These are phyloP conservation scores for Tridacna crocea DNA, from an alignment of 2,888 invertebrate genomes.

Conservation along the genomic window DNA sequence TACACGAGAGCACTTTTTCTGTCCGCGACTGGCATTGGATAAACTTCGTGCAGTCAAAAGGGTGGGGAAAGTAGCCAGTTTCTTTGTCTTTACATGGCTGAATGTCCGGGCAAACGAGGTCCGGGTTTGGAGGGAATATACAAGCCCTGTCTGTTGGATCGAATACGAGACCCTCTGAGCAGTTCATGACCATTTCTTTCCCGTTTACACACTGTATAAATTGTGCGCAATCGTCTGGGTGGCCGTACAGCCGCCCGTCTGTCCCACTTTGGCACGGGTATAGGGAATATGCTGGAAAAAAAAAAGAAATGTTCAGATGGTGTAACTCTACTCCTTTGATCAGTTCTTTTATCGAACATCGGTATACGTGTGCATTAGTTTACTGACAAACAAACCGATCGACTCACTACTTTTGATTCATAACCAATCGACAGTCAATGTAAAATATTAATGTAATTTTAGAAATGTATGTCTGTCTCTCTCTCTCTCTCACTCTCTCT, in stretches of 20 bases:
- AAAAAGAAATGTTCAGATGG: neutral
- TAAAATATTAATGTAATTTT: too few species aligned
- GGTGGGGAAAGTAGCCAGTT: constrained; percentile 74
- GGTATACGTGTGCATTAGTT: neutral
- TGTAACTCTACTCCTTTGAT: neutral
- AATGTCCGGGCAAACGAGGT: constrained; percentile 68
- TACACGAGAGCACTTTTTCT: constrained; percentile 65
- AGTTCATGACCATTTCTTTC: constrained; percentile 55
- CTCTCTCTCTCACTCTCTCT: too few species aligned
- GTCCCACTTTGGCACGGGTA: constrained; percentile 60
- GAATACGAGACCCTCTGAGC: constrained; percentile 66
- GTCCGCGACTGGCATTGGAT: constrained; percentile 71
- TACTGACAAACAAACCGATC: too few species aligned
- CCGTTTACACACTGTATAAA: constrained; percentile 71
- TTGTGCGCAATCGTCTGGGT: constrained; percentile 65
- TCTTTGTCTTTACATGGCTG: constrained; percentile 66
- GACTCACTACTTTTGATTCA: neutral
- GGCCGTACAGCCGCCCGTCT: constrained; percentile 60
- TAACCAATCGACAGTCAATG: too few species aligned
- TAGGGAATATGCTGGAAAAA: constrained; percentile 60
- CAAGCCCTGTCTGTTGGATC: constrained; percentile 65
- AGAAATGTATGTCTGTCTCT: too few species aligned
- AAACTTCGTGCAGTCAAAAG: constrained; percentile 71
- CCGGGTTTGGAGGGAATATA: constrained; percentile 60
- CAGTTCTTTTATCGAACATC: neutral